A percentile compares a stretch with the other conserved stretches of the same genome.
Conservation (phyloP, 2,797 vertebrate genomes). For the Anguilla anguilla region DNA sequence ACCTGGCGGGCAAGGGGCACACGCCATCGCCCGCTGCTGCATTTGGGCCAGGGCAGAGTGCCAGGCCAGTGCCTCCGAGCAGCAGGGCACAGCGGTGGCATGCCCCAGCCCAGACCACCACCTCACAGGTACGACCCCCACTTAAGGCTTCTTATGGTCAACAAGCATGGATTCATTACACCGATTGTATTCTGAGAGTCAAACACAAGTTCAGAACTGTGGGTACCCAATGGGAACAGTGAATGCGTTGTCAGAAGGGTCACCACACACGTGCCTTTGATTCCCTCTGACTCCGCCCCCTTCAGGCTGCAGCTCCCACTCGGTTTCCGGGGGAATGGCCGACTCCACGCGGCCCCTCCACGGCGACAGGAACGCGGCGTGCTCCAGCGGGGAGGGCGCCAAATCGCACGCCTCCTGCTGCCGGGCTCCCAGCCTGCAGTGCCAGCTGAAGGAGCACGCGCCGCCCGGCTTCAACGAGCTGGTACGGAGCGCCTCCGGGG, state of each 20-base stretch:
- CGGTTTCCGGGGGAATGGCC: conserved; percentile 28
- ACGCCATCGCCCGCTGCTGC: conserved; percentile 83
- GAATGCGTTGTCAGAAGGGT: neutral
- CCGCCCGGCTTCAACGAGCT: conserved; percentile 53
- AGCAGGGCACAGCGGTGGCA: conserved; percentile 50
- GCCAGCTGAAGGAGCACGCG: conserved; percentile 68
- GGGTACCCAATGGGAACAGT: neutral
- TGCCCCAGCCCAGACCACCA: conserved; percentile 66
- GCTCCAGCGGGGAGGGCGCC: conserved; percentile 51
- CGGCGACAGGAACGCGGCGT: conserved; percentile 52
- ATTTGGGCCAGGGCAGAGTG: conserved; percentile 68
- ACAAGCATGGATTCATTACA: too few species aligned
- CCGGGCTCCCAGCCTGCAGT: conserved; percentile 72
- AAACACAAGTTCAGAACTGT: neutral
- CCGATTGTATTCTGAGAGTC: neutral
- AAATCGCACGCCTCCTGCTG: conserved; percentile 75
- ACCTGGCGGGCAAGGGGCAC: conserved; percentile 68
- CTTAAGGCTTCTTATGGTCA: neutral
- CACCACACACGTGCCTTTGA: neutral
- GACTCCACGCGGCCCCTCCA: conserved; percentile 48
- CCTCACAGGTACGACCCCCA: conserved; percentile 73
- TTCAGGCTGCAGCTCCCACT: conserved; percentile 77
- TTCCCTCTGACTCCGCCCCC: conserved; percentile 23
- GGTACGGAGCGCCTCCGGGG: conserved; percentile 59
- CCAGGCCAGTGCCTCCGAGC: conserved; percentile 50